Evolutionary conservation across 2,113 vertebrate species (phyloP).

Genomic region (Acanthochromis polyacanthus): DNA sequence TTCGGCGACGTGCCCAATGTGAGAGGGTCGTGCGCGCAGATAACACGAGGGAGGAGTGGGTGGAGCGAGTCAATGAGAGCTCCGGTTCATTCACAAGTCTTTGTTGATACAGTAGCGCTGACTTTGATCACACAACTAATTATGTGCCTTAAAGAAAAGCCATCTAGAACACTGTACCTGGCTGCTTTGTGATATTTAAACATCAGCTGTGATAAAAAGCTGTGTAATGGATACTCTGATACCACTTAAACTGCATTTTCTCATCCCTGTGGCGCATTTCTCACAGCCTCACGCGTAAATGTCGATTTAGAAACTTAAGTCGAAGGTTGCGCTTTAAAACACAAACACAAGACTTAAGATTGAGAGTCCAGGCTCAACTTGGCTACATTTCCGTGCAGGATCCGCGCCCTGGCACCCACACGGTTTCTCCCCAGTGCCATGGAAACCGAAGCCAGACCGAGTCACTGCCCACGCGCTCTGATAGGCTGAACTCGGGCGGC

Average conservation of each 20-base stretch:
- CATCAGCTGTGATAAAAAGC: neutral
- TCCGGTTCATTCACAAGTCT: conserved; percentile 76
- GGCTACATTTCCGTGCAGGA: conserved; percentile 4
- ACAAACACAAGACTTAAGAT: neutral
- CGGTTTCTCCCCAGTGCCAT: conserved; percentile 72
- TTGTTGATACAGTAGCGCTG: conserved; percentile 19
- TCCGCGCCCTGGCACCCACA: conserved; percentile 29
- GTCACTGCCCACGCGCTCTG: conserved; percentile 69
- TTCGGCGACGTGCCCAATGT: conserved; percentile 19
- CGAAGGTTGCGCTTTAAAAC: too few species aligned
- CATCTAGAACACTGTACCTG: neutral
- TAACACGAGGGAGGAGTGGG: conserved; percentile 52
- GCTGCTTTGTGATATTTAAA: neutral
- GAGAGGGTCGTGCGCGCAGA: conserved; percentile 41
- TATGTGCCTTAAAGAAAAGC: neutral
- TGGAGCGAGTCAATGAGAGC: conserved; percentile 65
- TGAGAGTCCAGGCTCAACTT: neutral
- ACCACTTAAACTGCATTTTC: too few species aligned
- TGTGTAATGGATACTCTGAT: too few species aligned
- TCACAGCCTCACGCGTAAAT: too few species aligned
- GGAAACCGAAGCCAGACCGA: conserved; percentile 70
- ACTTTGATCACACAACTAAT: conserved; percentile 20
- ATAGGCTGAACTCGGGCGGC: conserved; percentile 60
- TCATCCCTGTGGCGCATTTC: too few species aligned
- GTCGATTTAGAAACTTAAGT: too few species aligned